Conservation (phyloP, 2,888 invertebrate genomes). For the Odontocerum albicorne region DNA sequence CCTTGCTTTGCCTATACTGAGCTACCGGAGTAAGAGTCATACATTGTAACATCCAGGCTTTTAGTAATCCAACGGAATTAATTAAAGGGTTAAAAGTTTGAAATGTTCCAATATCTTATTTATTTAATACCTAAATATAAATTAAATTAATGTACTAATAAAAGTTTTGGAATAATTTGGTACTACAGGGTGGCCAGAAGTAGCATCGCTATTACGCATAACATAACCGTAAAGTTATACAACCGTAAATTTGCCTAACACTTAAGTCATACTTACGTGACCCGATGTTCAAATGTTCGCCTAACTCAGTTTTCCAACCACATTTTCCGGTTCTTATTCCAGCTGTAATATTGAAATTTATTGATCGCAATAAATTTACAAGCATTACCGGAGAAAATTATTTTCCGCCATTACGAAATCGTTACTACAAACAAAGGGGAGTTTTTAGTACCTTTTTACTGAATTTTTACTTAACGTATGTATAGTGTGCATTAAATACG, state of each 20-base stretch:
- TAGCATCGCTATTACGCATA: background rate
- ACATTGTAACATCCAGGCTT: too few relatives aligned
- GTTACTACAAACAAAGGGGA: conserved; percentile 4
- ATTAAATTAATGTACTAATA: too few relatives aligned
- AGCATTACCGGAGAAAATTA: conserved; percentile 21
- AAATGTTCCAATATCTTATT: too few relatives aligned
- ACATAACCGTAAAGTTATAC: background rate
- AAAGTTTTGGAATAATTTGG: too few relatives aligned
- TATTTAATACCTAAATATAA: too few relatives aligned
- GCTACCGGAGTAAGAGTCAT: too few relatives aligned
- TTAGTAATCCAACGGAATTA: too few relatives aligned
- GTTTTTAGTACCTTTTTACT: background rate
- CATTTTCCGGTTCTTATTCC: conserved; percentile 29
- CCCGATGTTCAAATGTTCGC: conserved; percentile 7
- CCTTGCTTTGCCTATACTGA: too few relatives aligned
- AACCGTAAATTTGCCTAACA: conserved; percentile 1
- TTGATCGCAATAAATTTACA: conserved; percentile 29
- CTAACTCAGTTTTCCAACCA: conserved; percentile 17
- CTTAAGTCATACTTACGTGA: conserved; percentile 17
- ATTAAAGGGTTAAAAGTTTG: too few relatives aligned
- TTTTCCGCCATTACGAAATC: conserved; percentile 13
- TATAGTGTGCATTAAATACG: too few relatives aligned
- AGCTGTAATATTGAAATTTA: conserved; percentile 31
- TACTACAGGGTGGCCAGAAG: too few relatives aligned
- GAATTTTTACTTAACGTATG: background rate